Evolutionary conservation across 2,888 invertebrate species (phyloP), one percentile per base, ranked within the genome.

Genomic region (Parnassius mnemosyne): DNA sequence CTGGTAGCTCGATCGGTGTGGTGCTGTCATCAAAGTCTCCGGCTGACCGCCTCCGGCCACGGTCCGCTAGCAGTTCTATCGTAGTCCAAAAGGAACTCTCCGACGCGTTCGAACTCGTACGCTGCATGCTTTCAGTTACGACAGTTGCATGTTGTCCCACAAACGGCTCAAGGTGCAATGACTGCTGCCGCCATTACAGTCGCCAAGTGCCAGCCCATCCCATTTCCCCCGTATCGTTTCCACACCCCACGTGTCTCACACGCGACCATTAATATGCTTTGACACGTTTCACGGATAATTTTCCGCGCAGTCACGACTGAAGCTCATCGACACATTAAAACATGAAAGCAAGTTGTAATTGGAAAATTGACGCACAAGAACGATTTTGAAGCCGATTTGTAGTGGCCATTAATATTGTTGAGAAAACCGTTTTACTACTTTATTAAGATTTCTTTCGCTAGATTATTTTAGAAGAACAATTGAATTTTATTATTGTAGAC

Each of bases 71-170:
- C 47, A 94, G 84, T 65, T 94, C 93, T 65, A 94, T 92, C n/a
- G 93, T 94, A 56, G 93, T 92, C 94, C 94, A 94, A 76, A 94
- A 94, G 50, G 87, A 84, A 56, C 92, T 88, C 64, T 89, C 92
- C 10, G 90, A 87, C 46, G 92, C 79, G 71, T 79, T 87, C 56
- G 92, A 91, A 58, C 85, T 78, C 49, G 81, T 75, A 56, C 89
- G 83, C 72, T 89, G 84, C 91, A 91, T 90, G 69, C 50, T 68
- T 74, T 13, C 13, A 10, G 16, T 13, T 49, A 66, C 66, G 67
- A 77, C 68, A 66, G 77, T 71, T 83, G 88, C 84, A 86, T 78
- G 85, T 80, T 82, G 73, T 79, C 74, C 71, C 79, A 75, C 70
- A 69, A 80, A 78, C 80, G 83, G 77, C 75, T 71, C 65, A 78